A percentile compares a stretch with the other conserved stretches of the same genome.
These are phyloP conservation scores for Sparidentex hasta DNA, from an alignment of 2,797 vertebrate species.

Conservation along the genomic window DNA sequence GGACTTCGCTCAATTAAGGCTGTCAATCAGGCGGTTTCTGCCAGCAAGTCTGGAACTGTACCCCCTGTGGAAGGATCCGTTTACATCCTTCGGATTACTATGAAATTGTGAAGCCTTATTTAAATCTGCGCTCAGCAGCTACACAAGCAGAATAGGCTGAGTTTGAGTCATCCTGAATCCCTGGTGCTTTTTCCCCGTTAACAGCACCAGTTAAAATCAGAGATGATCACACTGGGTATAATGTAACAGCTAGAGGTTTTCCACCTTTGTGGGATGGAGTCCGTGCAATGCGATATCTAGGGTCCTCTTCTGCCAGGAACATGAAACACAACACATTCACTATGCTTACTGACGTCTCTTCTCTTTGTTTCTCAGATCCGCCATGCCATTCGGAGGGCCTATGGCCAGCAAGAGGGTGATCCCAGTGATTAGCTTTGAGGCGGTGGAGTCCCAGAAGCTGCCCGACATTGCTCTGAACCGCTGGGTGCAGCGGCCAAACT, in stretches of 20 bases:
- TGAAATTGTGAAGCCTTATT: slow-evolving; percentile 56
- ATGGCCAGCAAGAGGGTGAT: slow-evolving; percentile 80
- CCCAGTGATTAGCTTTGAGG: slow-evolving; percentile 79
- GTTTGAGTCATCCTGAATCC: slow-evolving; percentile 26
- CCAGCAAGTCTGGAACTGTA: slow-evolving; percentile 39
- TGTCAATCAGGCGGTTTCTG: slow-evolving; percentile 36
- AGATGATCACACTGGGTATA: slow-evolving; percentile 34
- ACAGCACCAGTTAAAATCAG: slow-evolving; percentile 22
- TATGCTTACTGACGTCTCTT: slow-evolving; percentile 15
- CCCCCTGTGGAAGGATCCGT: slow-evolving; percentile 50
- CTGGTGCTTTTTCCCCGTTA: neutral
- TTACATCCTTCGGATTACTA: slow-evolving; percentile 54
- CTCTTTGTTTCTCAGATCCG: slow-evolving; percentile 83
- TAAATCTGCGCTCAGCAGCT: slow-evolving; percentile 56
- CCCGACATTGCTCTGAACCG: slow-evolving; percentile 77
- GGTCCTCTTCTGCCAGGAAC: slow-evolving; percentile 8
- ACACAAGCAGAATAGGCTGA: slow-evolving; percentile 8
- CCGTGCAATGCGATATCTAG: neutral
- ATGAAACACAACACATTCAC: slow-evolving; percentile 8
- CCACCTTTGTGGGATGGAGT: neutral
- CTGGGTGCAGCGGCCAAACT: slow-evolving; percentile 88
- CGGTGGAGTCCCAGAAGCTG: slow-evolving; percentile 75
- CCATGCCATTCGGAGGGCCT: slow-evolving; percentile 89
- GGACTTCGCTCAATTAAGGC: slow-evolving; percentile 44
- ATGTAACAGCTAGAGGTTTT: slow-evolving; percentile 21